Conservation (phyloP, 2,797 vertebrate species). For the Megalops cyprinoides region DNA sequence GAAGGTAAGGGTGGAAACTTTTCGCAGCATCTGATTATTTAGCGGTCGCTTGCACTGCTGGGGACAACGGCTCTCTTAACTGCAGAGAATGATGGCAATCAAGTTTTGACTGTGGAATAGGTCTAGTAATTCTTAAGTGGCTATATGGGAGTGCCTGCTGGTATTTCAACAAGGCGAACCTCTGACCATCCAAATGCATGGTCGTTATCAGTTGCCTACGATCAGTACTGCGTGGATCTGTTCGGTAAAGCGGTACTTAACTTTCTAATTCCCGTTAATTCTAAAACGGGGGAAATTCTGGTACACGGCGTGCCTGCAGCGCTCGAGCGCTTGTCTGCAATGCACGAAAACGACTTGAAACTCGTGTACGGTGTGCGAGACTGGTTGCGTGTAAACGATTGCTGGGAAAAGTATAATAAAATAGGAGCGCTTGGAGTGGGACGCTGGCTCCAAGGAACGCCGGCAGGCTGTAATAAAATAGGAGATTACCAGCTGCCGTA, state of each 20-base stretch:
- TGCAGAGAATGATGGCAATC: background rate
- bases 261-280: background rate
- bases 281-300: background rate
- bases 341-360: no score
- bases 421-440: slow-evolving; percentile 4
- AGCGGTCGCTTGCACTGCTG: no score
- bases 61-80: no score
- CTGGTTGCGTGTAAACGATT: background rate
- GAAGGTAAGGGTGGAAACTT: slow-evolving; percentile 32
- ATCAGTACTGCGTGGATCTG: background rate
- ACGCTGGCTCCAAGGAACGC: background rate
- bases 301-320: background rate
- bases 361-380: background rate
- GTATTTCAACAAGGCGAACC: background rate
- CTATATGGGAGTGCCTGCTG: background rate
- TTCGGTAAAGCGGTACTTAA: background rate
- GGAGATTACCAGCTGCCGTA: background rate
- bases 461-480: background rate
- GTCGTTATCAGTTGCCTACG: background rate
- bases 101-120: no score
- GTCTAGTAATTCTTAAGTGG: background rate
- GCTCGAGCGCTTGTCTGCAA: background rate
- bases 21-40: background rate
- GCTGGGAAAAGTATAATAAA: background rate
- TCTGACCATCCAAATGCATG: background rate